These are phyloP conservation scores for Diorhabda carinulata DNA, from an alignment of 1,140 invertebrate species.

Conservation along the genomic window DNA sequence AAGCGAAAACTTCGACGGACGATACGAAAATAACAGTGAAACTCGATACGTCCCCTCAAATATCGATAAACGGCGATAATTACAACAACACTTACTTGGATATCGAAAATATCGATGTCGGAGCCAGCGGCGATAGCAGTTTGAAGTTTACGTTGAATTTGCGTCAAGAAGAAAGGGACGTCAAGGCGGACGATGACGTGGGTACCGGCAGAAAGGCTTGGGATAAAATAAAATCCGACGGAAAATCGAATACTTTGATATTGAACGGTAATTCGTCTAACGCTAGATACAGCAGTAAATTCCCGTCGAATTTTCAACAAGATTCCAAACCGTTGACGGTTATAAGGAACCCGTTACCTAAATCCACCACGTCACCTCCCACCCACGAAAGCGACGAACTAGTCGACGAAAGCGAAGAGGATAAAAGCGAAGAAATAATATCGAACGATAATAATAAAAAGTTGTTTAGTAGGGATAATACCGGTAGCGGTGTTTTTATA, in stretches of 20 bases:
- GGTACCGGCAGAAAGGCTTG: slow-evolving; percentile 15
- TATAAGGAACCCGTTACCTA: neutral
- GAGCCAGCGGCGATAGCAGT: slow-evolving; percentile 17
- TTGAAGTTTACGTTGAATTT: slow-evolving; percentile 18
- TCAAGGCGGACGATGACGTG: slow-evolving; percentile 8
- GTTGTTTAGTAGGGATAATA: slow-evolving; percentile 42
- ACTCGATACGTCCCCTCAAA: slow-evolving; percentile 10
- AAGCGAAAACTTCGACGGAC: neutral
- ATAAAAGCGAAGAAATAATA: slow-evolving; percentile 33
- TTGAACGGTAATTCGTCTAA: neutral
- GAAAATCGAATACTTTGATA: slow-evolving; percentile 7
- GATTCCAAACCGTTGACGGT: slow-evolving; percentile 17
- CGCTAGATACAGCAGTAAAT: slow-evolving; percentile 9
- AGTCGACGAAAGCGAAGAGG: slow-evolving; percentile 25
- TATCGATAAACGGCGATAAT: slow-evolving; percentile 11
- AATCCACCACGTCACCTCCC: slow-evolving; percentile 11
- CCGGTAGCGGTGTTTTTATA: slow-evolving; percentile 57
- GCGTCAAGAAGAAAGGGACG: slow-evolving; percentile 12
- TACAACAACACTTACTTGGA: slow-evolving; percentile 22
- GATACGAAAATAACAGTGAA: slow-evolving; percentile 10
- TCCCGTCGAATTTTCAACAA: slow-evolving; percentile 1
- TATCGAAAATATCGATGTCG: slow-evolving; percentile 35
- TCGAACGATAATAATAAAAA: slow-evolving; percentile 36
- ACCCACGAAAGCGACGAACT: slow-evolving; percentile 26
- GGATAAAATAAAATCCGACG: slow-evolving; percentile 15